A percentile compares a stretch with the other conserved stretches of the same genome.
Evolutionary conservation across 2,888 invertebrate species (phyloP).

Genomic region (Lissocephala sabroskyi): DNA sequence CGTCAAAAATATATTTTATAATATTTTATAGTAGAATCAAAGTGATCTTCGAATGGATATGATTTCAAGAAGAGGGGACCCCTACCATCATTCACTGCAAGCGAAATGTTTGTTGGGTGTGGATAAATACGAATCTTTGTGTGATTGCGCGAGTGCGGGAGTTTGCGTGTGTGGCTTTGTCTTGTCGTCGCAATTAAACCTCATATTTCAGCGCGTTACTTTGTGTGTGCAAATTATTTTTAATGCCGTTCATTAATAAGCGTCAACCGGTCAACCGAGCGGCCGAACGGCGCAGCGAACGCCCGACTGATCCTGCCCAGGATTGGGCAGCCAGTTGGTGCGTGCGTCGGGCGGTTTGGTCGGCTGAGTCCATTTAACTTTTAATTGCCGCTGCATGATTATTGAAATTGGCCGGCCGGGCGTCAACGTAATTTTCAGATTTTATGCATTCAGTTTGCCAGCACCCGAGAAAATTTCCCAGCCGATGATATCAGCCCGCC

Average conservation of each 20-base stretch:
- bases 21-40: too few relatives aligned
- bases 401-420: constrained; percentile 7
- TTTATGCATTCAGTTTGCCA: too few relatives aligned
- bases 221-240: constrained; percentile 45
- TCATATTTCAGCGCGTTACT: constrained; percentile 5
- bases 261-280: constrained; percentile 28
- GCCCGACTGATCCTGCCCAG: not conserved
- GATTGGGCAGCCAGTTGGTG: not conserved
- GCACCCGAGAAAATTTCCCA: too few relatives aligned
- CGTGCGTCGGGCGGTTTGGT: not conserved
- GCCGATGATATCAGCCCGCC: too few relatives aligned
- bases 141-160: not conserved
- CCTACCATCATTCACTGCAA: too few relatives aligned
- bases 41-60: too few relatives aligned
- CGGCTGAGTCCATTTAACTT: constrained; percentile 16
- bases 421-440: too few relatives aligned
- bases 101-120: too few relatives aligned
- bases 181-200: not conserved
- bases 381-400: constrained; percentile 14
- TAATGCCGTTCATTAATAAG: constrained; percentile 51
- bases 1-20: too few relatives aligned
- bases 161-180: constrained; percentile 5
- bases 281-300: not conserved
- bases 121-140: too few relatives aligned
- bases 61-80: too few relatives aligned